Evolutionary conservation across 2,113 vertebrate genomes (phyloP).

Genomic region (Misgurnus mizolepis): DNA sequence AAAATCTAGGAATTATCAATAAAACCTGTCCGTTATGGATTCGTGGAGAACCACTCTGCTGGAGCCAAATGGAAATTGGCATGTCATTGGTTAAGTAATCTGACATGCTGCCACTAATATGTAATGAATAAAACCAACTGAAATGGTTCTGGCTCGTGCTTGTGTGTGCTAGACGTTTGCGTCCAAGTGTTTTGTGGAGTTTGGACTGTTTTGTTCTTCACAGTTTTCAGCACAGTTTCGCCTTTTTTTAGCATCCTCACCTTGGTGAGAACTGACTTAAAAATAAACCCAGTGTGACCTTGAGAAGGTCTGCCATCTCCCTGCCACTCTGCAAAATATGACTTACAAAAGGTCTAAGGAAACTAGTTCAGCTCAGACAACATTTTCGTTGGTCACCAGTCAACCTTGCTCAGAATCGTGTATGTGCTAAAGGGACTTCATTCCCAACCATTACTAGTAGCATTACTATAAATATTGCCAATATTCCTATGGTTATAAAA

Average conservation of each 20-base stretch:
- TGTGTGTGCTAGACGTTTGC: neutral
- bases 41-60: neutral
- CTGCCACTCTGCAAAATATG: conserved; percentile 21
- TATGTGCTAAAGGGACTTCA: no score
- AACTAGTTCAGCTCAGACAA: conserved; percentile 18
- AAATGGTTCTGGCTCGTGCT: neutral
- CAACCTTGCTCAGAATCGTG: neutral
- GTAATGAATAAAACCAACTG: neutral
- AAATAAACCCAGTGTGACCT: conserved; percentile 34
- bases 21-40: neutral
- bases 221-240: neutral
- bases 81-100: conserved; percentile 14
- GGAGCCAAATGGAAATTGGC: conserved; percentile 1
- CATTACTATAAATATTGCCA: no score
- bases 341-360: neutral
- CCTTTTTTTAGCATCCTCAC: conserved; percentile 37
- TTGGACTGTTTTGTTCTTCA: conserved; percentile 19
- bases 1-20: neutral
- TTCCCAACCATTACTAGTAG: no score
- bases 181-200: neutral
- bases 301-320: conserved; percentile 36
- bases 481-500: no score
- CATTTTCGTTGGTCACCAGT: neutral
- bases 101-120: conserved; percentile 8
- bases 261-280: conserved; percentile 45